phyloP scores from a whole-genome alignment of 1,140 invertebrate species.

The Eurosta solidaginis region DNA sequence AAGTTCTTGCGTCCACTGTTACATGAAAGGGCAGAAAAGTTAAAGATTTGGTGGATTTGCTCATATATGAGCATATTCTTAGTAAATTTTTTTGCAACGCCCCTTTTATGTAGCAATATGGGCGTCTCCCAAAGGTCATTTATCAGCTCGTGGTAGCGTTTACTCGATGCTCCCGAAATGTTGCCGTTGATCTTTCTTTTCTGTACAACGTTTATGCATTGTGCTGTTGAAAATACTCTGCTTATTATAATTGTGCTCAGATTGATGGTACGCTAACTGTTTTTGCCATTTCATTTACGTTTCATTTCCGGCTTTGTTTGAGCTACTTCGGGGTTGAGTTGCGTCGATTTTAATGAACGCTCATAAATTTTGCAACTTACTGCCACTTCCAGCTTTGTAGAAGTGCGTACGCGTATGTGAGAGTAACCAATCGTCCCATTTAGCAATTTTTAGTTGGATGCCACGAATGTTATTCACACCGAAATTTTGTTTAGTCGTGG shows the following conservation, averaged over 20 bases:
- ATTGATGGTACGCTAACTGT: background rate
- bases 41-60: no score
- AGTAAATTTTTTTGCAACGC: background rate
- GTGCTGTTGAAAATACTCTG: background rate
- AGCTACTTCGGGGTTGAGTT: background rate
- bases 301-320: slow-evolving; percentile 11
- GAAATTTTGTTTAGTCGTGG: no score
- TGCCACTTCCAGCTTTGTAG: background rate
- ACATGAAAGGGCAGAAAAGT: no score
- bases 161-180: background rate
- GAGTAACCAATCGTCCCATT: no score
- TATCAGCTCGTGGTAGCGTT: background rate
- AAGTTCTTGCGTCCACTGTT: no score
- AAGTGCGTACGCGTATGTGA: background rate
- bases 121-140: background rate
- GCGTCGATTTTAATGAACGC: slow-evolving; percentile 6
- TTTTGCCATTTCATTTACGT: slow-evolving; percentile 13
- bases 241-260: slow-evolving; percentile 4
- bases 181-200: background rate
- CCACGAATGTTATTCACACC: background rate
- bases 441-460: no score
- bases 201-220: background rate
- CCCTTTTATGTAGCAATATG: background rate
- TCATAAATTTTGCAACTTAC: slow-evolving; percentile 19
- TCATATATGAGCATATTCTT: no score